These are phyloP conservation scores for Gallinago paraguaiae DNA, from an alignment of 2,113 vertebrate species.

Conservation along the genomic window DNA sequence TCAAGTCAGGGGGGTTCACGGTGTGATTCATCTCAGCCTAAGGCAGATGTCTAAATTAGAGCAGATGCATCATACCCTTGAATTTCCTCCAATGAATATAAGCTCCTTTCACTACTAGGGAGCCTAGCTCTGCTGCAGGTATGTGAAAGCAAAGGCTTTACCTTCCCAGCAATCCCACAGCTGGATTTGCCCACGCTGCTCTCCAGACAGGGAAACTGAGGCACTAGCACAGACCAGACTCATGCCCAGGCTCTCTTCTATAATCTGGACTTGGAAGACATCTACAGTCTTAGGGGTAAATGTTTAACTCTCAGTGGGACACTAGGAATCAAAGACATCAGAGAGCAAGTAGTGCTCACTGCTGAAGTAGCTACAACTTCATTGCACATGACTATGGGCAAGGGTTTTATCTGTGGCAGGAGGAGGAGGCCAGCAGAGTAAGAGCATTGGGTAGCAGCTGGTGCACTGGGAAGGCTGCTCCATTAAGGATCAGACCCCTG, in stretches of 20 bases:
- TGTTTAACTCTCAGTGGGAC: not conserved
- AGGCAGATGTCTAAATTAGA: not conserved
- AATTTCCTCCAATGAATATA: not conserved
- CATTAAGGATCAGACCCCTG: not conserved
- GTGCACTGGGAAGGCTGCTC: not conserved
- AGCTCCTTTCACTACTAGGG: not conserved
- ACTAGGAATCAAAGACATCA: not conserved
- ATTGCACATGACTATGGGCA: not conserved
- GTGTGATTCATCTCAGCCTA: not conserved
- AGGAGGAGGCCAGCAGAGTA: not conserved
- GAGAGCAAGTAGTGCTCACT: not conserved
- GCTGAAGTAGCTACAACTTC: not conserved
- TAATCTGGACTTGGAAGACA: not conserved
- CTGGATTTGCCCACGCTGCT: not conserved
- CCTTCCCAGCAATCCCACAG: not conserved
- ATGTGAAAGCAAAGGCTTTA: not conserved
- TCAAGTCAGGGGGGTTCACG: accelerated
- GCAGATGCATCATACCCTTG: not conserved
- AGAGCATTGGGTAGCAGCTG: not conserved
- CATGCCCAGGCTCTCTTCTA: not conserved
- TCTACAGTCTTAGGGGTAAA: not conserved
- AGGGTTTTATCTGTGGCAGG: not conserved
- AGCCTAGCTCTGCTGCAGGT: not conserved
- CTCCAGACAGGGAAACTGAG: not conserved
- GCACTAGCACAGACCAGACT: not conserved